These are phyloP conservation scores for Ophioderma brevispina DNA, from an alignment of 35 echinoderm and acorn worm genomes.

Conservation along the genomic window DNA sequence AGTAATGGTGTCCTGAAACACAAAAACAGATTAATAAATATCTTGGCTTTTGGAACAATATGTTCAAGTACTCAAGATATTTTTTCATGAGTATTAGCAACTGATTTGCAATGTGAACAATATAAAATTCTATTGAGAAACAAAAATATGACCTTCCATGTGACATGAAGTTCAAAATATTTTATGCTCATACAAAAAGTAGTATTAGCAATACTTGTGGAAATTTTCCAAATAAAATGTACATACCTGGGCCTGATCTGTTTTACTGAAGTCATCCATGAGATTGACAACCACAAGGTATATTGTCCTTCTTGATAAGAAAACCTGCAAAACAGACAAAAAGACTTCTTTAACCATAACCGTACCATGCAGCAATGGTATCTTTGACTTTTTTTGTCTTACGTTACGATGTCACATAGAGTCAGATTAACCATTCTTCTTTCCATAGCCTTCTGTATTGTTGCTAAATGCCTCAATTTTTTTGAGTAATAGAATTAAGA, in stretches of 20 bases:
- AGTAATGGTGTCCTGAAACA: neutral
- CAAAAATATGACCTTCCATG: too few relatives aligned
- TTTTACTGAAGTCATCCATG: neutral
- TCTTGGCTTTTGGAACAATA: too few relatives aligned
- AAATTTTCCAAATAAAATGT: too few relatives aligned
- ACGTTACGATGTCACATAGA: neutral
- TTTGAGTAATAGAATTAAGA: neutral
- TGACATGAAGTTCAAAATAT: too few relatives aligned
- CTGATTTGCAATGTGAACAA: too few relatives aligned
- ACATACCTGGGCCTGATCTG: neutral
- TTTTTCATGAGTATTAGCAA: too few relatives aligned
- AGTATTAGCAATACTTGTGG: too few relatives aligned
- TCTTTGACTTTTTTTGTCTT: neutral
- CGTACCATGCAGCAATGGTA: neutral
- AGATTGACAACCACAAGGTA: neutral
- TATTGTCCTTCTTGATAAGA: neutral
- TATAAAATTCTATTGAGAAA: too few relatives aligned
- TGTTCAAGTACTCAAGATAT: too few relatives aligned
- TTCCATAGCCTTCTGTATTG: neutral
- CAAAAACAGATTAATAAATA: too few relatives aligned
- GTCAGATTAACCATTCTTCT: neutral
- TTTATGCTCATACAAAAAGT: too few relatives aligned
- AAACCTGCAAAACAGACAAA: neutral
- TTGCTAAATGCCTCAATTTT: neutral
- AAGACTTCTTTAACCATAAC: neutral